Evolutionary conservation across 2,888 invertebrate species (phyloP), one percentile per base, ranked within the genome.

Genomic region (Himalopsyche kuldschensis): DNA sequence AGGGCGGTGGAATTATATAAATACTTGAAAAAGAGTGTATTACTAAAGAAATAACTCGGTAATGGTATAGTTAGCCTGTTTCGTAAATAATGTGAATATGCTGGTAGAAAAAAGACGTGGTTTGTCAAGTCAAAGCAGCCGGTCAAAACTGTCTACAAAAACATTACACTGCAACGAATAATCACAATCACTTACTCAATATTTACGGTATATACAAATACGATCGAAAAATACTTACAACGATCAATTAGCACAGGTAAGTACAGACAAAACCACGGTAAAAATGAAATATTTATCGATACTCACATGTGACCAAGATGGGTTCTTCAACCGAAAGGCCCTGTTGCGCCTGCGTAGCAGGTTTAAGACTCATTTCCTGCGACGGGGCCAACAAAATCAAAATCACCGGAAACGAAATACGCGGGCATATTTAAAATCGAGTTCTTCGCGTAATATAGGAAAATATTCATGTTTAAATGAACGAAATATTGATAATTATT

Each of bases 241-340:
- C 24, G 91, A 91, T 89, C 89, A 89, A 88, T 89, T 89, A 89
- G 88, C 88, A 89, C 87, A 89, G 90, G 89, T 89, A 90, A 90
- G 89, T 88, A 89, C 88, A 89, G 89, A 87, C 80, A 89, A 89
- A 90, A 90, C 90, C 90, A 90, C 91, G 88, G 88, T 91, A 91
- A 92, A 91, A 92, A 89, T 90, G 90, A 89, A 90, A 91, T 92
- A 91, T 91, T 91, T 91, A 92, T 91, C 91, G 91, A 93, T 94
- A 96, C 96, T 96, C 95, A 96, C 96, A 95, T 96, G 96, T 96
- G 95, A 95, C 95, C 95, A 93, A 94, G 95, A 95, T 95, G 95
- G 95, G 95, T 94, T 95, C 95, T 95, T 94, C 94, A 94, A 95
- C 94, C 94, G 95, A 95, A 95, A 95, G 94, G 94, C 93, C 92